A percentile compares a stretch with the other conserved stretches of the same genome.
These are phyloP conservation scores for Falco novaeseelandiae DNA, from an alignment of 2,797 vertebrate species.

Conservation along the genomic window DNA sequence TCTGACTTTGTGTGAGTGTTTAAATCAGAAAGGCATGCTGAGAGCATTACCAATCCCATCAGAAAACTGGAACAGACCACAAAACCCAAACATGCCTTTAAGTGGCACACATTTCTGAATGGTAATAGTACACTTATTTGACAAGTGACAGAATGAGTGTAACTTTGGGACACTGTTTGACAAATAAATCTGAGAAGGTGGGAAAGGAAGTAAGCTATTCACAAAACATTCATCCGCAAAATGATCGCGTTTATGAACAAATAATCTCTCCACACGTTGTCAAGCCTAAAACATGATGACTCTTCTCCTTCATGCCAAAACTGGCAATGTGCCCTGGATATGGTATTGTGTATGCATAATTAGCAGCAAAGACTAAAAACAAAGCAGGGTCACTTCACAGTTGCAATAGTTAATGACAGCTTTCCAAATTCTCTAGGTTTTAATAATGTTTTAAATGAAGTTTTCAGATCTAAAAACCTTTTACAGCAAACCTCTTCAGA, in stretches of 20 bases:
- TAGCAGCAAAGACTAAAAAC: neutral
- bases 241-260: neutral
- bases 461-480: neutral
- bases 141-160: neutral
- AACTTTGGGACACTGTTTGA: neutral
- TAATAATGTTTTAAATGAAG: neutral
- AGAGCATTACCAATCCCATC: neutral
- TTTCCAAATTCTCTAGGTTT: neutral
- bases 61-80: neutral
- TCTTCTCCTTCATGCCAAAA: slow-evolving; percentile 19
- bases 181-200: neutral
- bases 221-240: neutral
- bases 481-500: neutral
- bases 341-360: neutral
- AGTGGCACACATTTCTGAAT: neutral
- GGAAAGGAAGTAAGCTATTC: slow-evolving; percentile 22
- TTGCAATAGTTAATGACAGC: neutral
- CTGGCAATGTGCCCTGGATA: neutral
- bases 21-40: neutral
- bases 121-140: neutral
- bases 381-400: neutral
- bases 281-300: slow-evolving; percentile 9
- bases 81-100: neutral
- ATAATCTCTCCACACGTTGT: slow-evolving; percentile 10
- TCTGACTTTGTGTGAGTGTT: neutral